These are phyloP conservation scores for Cricetomys ansorgei DNA, from an alignment of 2,113 vertebrate species.

Conservation along the genomic window DNA sequence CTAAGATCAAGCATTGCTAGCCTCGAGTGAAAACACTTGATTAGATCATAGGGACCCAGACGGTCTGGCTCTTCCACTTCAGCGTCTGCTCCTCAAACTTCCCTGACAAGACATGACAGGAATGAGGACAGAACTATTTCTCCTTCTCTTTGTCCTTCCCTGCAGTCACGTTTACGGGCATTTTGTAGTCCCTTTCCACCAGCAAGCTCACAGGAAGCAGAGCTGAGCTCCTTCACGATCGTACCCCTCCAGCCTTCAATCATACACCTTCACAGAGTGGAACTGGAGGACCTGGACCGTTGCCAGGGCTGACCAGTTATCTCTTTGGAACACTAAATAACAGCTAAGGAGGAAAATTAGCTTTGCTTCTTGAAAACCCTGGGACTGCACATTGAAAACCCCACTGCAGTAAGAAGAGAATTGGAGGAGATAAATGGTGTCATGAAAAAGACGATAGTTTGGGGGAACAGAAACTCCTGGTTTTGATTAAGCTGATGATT, in stretches of 20 bases:
- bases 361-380: neutral
- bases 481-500: neutral
- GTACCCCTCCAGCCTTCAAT: neutral
- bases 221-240: neutral
- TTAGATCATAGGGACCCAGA: conserved; percentile 43
- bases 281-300: neutral
- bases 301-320: neutral
- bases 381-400: neutral
- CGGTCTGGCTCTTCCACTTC: conserved; percentile 22
- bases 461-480: neutral
- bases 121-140: neutral
- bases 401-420: neutral
- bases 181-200: neutral
- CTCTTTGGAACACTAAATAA: conserved; percentile 4
- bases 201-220: neutral
- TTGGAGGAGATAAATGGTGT: neutral
- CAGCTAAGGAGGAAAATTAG: neutral
- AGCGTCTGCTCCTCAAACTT: neutral
- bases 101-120: neutral
- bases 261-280: neutral
- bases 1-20: conserved; percentile 66
- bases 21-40: conserved; percentile 72
- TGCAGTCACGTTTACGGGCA: neutral
- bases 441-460: neutral
- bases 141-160: conserved; percentile 3